Evolutionary conservation across 1,140 invertebrate genomes (phyloP), one percentile per base, ranked within the genome.

Genomic region (Calycopis cecrops): DNA sequence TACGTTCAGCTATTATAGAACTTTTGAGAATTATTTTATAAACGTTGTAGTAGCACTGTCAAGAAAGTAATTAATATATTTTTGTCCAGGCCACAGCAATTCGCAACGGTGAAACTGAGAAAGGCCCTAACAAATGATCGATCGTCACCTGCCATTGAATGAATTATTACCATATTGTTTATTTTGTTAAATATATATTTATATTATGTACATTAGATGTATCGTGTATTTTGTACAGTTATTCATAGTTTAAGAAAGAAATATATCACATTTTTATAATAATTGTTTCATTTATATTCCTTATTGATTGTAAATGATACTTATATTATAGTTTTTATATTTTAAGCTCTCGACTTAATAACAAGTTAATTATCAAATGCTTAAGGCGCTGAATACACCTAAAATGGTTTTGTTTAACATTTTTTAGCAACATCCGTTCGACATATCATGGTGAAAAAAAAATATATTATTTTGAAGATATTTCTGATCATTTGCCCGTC

Each of bases 91-190:
- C 91, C 91, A 65, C 95, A 94, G 74, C 92, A 94, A 76, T 95
- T 95, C 77, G 93, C 94, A 44, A 95, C 94, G 52, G 94, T 96
- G 69, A 96, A 95, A 89, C 91, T 95, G 70, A 91, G 94, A 72
- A 96, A 96, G 89, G 93, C 93, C 57, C 92, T 94, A 87, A 95
- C 94, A 76, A 94, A 95, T 80, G 94, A 96, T 85, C 91, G 94
- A 67, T 94, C 93, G 49, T 93, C 93, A 64, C 94, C 94, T 47
- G 88, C 92, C 75, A 92, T 93, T 69, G 90, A 90, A 74, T 87
- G 87, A 86, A 71, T 69, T 66, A 68, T 70, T 77, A 57, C 54
- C 44, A 58, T 54, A 51, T 33, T 35, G 40, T 70, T 77, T 78
- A 79, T 81, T 82, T 85, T 84, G 79, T 84, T 82, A 83, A 69